Evolutionary conservation across 35 echinoderm and acorn worm genomes (phyloP), one percentile per base, ranked within the genome.

Genomic region (Patiria miniata): DNA sequence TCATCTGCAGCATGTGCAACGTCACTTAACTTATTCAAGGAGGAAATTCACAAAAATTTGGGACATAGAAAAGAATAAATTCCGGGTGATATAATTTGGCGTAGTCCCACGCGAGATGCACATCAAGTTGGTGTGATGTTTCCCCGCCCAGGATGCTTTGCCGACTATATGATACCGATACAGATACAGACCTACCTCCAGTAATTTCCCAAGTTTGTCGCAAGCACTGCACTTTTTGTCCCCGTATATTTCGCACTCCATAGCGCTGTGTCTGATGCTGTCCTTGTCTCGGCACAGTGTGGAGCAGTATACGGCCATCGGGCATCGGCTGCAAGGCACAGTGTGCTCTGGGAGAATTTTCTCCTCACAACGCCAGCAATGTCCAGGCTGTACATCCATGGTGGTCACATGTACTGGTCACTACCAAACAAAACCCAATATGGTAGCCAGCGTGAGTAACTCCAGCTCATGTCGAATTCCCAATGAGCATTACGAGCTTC

Each of bases 311-410:
- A 59, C 30, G 18, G 51, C 82, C n/a, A 36, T 15, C 8, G 53
- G 51, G 39, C 82, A 84, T 36, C 33, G 51, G 10, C 52, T 60
- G 57, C 82, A 84, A 57, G 51, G 82, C 44, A 61, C 38, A 36
- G 18, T 10, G 19, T 12, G 3, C 17, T 10, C 15, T 19, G 51
- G 52, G 1, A 84, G 53, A 84, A 36, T 19, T 37, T 38, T 53
- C 54, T n/a, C n/a, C n/a, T 84, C 82, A 60, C 82, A 84, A 32
- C 82, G 53, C 82, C 82, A 84, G 82, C 82, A 84, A 22, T 84
- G 82, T 38, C 54, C 54, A 29, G 82, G 82, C 52, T 57, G 29
- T 8, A 84, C 82, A 39, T 84, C 82, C 82, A 84, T 83, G 1
- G 18, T 60, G 16, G 39, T 50, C 37, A 36, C 23, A n/a, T 10